phyloP scores from a whole-genome alignment of 2,113 vertebrate species.

The Pelecanus crispus region DNA sequence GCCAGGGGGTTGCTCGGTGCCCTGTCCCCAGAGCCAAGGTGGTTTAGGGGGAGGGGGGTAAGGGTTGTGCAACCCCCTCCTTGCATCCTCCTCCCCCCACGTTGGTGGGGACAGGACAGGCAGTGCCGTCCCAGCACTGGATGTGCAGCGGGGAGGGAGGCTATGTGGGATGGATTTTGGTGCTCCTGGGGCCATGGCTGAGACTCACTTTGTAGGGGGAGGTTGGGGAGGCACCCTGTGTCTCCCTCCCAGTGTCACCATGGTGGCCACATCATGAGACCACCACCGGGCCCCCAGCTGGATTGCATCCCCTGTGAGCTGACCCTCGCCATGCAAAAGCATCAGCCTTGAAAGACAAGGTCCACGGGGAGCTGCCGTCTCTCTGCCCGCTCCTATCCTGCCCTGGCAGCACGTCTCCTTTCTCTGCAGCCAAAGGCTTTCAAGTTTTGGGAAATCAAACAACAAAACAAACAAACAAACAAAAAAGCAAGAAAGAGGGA shows the following conservation, averaged over 20 bases:
- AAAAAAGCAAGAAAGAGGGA: not conserved
- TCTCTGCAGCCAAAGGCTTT: constrained; percentile 62
- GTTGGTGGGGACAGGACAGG: not conserved
- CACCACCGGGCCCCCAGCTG: not conserved
- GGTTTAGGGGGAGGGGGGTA: fast-evolving
- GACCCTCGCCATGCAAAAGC: not conserved
- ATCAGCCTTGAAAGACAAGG: not conserved
- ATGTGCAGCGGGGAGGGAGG: not conserved
- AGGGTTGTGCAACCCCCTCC: not conserved
- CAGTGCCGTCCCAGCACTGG: not conserved
- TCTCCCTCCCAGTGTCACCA: not conserved
- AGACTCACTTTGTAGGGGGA: not conserved
- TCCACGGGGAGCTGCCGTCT: not conserved
- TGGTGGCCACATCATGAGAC: not conserved
- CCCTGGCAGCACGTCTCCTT: not conserved
- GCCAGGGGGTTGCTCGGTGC: not conserved
- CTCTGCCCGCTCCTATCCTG: not conserved
- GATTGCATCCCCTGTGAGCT: not conserved
- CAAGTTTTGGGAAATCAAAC: constrained; percentile 58
- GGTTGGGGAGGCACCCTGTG: fast-evolving
- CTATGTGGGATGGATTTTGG: not conserved
- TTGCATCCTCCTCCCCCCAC: not conserved
- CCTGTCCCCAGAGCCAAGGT: fast-evolving
- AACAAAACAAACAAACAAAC: not conserved
- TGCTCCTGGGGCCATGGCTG: not conserved